Percentiles rank a stretch among this genome's conserved stretches.
phyloP scores from a whole-genome alignment of 2,113 vertebrate genomes.

The Hydropotes inermis region DNA sequence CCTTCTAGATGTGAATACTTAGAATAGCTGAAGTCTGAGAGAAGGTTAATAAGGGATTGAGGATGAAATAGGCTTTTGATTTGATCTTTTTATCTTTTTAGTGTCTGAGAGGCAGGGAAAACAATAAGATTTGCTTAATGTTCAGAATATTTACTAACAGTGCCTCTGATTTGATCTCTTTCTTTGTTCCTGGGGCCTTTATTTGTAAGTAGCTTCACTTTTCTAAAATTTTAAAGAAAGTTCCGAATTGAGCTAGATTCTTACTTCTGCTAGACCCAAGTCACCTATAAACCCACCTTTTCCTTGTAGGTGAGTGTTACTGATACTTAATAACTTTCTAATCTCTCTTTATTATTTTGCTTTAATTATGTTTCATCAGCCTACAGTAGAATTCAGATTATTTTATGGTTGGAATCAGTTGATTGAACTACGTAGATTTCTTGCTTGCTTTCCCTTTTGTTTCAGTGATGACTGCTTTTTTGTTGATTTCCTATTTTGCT shows the following conservation, averaged over 20 bases:
- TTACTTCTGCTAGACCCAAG: not conserved
- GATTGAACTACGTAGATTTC: not conserved
- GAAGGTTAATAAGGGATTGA: not conserved
- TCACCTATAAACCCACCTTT: not conserved
- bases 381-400: not conserved
- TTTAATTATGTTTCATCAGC: not conserved
- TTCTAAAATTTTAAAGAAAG: not conserved
- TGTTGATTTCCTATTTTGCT: not conserved
- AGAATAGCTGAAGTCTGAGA: not conserved
- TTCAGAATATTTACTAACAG: not conserved
- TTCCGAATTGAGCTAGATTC: not conserved
- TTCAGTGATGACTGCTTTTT: not conserved
- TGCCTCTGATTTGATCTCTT: not conserved
- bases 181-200: not conserved
- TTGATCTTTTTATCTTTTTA: not conserved
- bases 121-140: not conserved
- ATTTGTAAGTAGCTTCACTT: not conserved
- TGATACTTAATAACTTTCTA: not conserved
- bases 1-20: not conserved
- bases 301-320: not conserved
- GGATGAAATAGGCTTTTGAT: not conserved
- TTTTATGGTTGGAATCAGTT: not conserved
- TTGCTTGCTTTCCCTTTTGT: constrained; percentile 13
- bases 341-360: not conserved
- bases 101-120: not conserved